Percentiles rank a stretch among this genome's conserved stretches.
phyloP scores from a whole-genome alignment of 2,888 invertebrate genomes.

The Nomada goodeniana region DNA sequence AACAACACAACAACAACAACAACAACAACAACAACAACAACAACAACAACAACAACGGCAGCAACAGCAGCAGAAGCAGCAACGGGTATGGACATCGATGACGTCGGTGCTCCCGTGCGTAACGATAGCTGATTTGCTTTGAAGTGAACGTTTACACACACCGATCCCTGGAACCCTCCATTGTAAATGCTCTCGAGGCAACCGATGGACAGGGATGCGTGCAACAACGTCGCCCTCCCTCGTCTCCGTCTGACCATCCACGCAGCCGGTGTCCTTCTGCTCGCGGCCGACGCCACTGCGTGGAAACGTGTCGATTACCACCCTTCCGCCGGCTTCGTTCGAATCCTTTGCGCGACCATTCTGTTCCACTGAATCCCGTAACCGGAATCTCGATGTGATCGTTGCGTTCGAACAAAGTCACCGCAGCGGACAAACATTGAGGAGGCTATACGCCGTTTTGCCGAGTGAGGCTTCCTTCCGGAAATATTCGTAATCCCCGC shows the following conservation, averaged over 20 bases:
- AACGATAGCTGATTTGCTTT: slow-evolving; percentile 70
- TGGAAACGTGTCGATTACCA: slow-evolving; percentile 42
- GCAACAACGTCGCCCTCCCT: slow-evolving; percentile 40
- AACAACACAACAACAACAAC: background rate
- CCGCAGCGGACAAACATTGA: slow-evolving; percentile 56
- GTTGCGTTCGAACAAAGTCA: slow-evolving; percentile 38
- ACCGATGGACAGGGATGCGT: slow-evolving; percentile 23
- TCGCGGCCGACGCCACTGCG: slow-evolving; percentile 35
- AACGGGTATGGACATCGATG: slow-evolving; percentile 53
- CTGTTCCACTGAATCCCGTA: slow-evolving; percentile 60
- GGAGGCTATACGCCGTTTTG: slow-evolving; percentile 13
- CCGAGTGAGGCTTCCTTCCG: background rate
- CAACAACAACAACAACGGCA: slow-evolving; percentile 35
- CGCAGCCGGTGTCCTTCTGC: slow-evolving; percentile 36
- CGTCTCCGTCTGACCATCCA: slow-evolving; percentile 29
- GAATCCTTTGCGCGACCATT: slow-evolving; percentile 59
- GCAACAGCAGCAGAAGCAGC: slow-evolving; percentile 7
- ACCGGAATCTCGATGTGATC: slow-evolving; percentile 44
- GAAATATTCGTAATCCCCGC: background rate
- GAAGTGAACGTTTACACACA: slow-evolving; percentile 67
- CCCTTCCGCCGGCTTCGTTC: slow-evolving; percentile 28
- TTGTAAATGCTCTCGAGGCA: slow-evolving; percentile 50
- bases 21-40: slow-evolving; percentile 1
- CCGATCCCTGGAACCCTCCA: slow-evolving; percentile 55
- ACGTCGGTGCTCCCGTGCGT: slow-evolving; percentile 67